phyloP scores from a whole-genome alignment of 2,113 vertebrate genomes.

The Prolemur simus region DNA sequence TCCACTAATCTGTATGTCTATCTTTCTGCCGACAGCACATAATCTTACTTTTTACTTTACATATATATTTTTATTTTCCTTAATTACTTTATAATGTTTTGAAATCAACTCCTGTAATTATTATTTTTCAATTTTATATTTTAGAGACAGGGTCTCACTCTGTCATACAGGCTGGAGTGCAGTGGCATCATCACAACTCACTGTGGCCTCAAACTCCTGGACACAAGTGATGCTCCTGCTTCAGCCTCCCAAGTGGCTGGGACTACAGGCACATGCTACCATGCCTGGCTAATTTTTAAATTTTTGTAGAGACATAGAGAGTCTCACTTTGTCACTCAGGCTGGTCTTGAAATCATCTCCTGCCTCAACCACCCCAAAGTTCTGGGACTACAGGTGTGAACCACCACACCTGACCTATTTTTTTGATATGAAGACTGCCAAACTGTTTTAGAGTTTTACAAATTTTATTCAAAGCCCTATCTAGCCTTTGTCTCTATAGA shows the following conservation, averaged over 20 bases:
- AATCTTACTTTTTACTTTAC: neutral
- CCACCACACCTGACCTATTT: neutral
- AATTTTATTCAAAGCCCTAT: neutral
- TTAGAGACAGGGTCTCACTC: neutral
- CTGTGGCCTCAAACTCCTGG: neutral
- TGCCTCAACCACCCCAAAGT: neutral
- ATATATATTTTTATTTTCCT: neutral
- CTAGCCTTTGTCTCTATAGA: neutral
- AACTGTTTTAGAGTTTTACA: neutral
- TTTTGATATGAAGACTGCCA: neutral
- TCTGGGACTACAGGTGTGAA: neutral
- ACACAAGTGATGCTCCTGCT: neutral
- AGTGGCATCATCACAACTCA: neutral
- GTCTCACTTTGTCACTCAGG: neutral
- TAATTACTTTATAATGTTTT: conserved; percentile 20
- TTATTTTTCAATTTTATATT: neutral
- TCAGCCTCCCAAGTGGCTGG: neutral
- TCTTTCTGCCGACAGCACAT: neutral
- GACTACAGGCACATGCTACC: neutral
- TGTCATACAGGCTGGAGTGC: neutral
- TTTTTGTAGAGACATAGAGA: neutral
- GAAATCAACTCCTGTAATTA: neutral
- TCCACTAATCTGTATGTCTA: neutral
- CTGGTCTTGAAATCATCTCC: neutral
- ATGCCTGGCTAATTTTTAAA: neutral